Evolutionary conservation across 2,797 vertebrate species (phyloP), one percentile per base, ranked within the genome.

Genomic region (Columba guinea): DNA sequence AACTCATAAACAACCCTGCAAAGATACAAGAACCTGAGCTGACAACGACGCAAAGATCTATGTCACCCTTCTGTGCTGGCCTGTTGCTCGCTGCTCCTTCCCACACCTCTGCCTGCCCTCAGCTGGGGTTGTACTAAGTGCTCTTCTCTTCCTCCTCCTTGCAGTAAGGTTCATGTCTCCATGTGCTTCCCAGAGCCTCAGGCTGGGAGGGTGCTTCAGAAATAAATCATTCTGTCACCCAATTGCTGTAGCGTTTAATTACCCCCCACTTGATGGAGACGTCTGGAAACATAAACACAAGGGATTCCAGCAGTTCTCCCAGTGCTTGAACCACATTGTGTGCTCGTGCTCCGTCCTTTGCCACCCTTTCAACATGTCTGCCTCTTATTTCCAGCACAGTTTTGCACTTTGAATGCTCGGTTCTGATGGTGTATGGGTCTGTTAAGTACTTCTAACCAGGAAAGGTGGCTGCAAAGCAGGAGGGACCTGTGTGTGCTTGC

Each of bases 151-250:
- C 20, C 37, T 87, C 32, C 63, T 79, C 67, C 48, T 62, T 60
- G n/a, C 39, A 89, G 23, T 21, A 64, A 30, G 10, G 30, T 74
- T 93, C 4, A 1, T n/a, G 46, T 80, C 75, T 94, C 84, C 35
- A 8, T 92, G 68, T 74, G 64, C 71, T 85, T 93, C 89, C 78
- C 51, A 83, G 95, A 92, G 93, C 93, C 89, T 85, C 65, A n/a
- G 92, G 90, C 92, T 80, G n/a, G 4, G 56, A 83, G 63, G 92
- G 81, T 95, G 84, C 84, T 83, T 92, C 74, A 28, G 81, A 91
- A 95, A 91, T 89, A 95, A 96, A 96, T 96, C 80, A 94, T 93
- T 52, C 83, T 83, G 53, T 94, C 90, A 82, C 88, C 85, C 91
- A 94, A 70, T 90, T 94, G 75, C 90, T 91, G 89, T 68, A 77